Conservation (phyloP, 2,113 vertebrate species). For the Catharus bicknelli region DNA sequence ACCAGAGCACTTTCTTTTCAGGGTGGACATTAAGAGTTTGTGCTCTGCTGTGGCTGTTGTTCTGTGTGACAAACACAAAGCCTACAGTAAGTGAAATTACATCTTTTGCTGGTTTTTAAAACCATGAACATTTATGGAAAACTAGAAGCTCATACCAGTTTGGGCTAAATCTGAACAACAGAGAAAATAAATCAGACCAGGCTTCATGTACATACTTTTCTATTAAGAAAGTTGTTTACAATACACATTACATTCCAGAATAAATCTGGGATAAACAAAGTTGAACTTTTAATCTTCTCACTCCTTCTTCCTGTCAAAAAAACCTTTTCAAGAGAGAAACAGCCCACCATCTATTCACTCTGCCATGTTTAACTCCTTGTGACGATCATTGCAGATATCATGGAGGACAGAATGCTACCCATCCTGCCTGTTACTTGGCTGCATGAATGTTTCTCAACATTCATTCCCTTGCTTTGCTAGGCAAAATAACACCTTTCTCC, state of each 20-base stretch:
- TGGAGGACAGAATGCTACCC: neutral
- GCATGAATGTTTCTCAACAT: neutral
- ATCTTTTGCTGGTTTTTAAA: neutral
- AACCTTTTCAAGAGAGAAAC: neutral
- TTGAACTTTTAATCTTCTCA: neutral
- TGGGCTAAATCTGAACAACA: neutral
- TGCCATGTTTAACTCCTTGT: neutral
- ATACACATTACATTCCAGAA: neutral
- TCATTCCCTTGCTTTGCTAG: neutral
- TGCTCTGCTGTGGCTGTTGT: neutral
- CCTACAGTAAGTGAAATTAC: neutral
- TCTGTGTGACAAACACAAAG: neutral
- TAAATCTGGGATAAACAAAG: neutral
- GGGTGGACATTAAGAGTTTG: neutral
- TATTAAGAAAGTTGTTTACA: neutral
- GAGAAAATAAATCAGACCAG: neutral
- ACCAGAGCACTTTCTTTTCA: neutral
- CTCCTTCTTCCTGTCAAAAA: neutral
- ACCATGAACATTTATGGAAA: neutral
- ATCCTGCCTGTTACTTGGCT: fast-evolving
- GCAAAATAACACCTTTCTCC: neutral
- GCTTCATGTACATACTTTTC: neutral
- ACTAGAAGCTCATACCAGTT: neutral
- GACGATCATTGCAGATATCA: neutral
- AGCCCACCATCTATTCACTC: neutral